phyloP scores from a whole-genome alignment of 2,888 invertebrate genomes.

The Brachynemurus nebulosus region DNA sequence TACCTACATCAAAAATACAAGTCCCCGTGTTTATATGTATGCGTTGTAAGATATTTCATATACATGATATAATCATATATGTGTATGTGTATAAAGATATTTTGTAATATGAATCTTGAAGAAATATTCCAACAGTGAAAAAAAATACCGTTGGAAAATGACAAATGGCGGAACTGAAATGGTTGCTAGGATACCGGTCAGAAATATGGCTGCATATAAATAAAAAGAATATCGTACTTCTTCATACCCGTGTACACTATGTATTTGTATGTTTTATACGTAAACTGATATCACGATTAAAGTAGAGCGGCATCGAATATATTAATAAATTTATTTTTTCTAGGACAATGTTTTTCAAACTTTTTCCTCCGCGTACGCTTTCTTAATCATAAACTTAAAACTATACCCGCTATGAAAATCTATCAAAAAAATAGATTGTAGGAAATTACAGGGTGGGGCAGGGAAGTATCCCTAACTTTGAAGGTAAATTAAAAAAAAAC shows the following conservation, averaged over 20 bases:
- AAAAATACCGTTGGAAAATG: conserved; percentile 26
- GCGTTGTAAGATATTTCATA: not conserved
- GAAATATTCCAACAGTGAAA: conserved; percentile 27
- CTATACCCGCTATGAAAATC: too few relatives aligned
- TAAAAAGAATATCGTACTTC: conserved; percentile 26
- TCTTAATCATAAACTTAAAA: too few relatives aligned
- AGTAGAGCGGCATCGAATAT: conserved; percentile 7
- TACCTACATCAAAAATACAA: too few relatives aligned
- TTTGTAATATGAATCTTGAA: conserved; percentile 12
- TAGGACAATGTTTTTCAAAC: too few relatives aligned
- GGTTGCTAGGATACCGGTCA: conserved; percentile 27
- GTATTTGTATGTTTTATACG: conserved; percentile 22
- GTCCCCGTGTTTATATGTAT: too few relatives aligned
- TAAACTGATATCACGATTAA: conserved; percentile 21
- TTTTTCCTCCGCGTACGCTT: too few relatives aligned
- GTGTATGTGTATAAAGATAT: not conserved
- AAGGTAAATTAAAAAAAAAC: too few relatives aligned
- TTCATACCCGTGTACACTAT: too few relatives aligned
- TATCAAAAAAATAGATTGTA: too few relatives aligned
- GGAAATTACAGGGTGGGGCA: too few relatives aligned
- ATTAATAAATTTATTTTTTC: too few relatives aligned
- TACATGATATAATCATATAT: conserved; percentile 5
- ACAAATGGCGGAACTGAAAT: conserved; percentile 28
- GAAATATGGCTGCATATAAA: conserved; percentile 31
- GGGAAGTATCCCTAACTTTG: too few relatives aligned